Conservation (phyloP, 64 coral and sea anemone species). For the Porites lutea region DNA sequence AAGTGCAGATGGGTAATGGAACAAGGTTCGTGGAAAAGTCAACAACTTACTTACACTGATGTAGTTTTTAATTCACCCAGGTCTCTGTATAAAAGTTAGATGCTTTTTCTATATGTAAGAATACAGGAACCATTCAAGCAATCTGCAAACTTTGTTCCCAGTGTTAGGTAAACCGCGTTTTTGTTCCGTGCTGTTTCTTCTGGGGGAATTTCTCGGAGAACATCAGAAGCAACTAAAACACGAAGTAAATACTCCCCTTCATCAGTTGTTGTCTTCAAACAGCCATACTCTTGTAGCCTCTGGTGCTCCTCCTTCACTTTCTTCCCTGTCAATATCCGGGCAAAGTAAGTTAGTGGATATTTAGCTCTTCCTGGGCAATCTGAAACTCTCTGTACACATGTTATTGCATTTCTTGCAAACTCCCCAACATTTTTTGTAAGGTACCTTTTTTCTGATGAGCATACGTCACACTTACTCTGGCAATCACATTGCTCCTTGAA, state of each 20-base stretch:
- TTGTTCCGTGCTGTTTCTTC: not conserved
- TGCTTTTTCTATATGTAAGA: too few species aligned
- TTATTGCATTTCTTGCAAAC: slow-evolving; percentile 10
- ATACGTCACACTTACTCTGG: not conserved
- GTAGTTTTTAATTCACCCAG: too few species aligned
- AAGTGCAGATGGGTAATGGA: too few species aligned
- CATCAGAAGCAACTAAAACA: not conserved
- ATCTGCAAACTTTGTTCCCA: too few species aligned
- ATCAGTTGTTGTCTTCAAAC: not conserved
- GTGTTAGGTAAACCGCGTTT: too few species aligned
- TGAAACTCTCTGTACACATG: slow-evolving; percentile 10
- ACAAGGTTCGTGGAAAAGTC: too few species aligned
- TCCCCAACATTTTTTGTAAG: not conserved
- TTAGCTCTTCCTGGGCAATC: not conserved
- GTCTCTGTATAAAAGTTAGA: too few species aligned
- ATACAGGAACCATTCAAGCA: too few species aligned
- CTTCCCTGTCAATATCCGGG: slow-evolving; percentile 9
- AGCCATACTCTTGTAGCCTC: not conserved
- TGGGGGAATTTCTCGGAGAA: not conserved
- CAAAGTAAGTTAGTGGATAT: slow-evolving; percentile 1
- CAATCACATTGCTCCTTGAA: not conserved
- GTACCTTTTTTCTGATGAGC: not conserved
- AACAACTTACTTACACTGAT: too few species aligned
- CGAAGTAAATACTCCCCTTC: not conserved
- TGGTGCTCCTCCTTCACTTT: not conserved